phyloP scores from a whole-genome alignment of 2,113 vertebrate genomes.

The Trematocara marginatum region DNA sequence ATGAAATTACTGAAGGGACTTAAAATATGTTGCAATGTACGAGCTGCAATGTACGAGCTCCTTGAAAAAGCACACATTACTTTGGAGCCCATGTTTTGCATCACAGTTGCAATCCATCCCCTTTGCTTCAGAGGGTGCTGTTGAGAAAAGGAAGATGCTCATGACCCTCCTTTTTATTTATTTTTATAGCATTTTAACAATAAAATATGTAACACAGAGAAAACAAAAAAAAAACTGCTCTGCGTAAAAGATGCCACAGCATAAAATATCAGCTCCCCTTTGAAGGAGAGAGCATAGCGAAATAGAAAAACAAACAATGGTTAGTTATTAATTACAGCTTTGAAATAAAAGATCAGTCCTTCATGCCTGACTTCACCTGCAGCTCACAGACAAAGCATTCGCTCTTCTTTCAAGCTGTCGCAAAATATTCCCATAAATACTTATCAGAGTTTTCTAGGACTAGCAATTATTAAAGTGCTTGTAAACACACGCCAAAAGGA shows the following conservation, averaged over 20 bases:
- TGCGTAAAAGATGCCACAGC: neutral
- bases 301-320: constrained; percentile 7
- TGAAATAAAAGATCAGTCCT: neutral
- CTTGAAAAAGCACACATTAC: neutral
- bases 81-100: neutral
- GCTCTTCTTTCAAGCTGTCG: neutral
- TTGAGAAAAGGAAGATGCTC: neutral
- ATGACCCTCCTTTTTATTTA: neutral
- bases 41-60: neutral
- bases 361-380: neutral
- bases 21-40: neutral
- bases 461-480: constrained; percentile 17
- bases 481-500: constrained; percentile 20
- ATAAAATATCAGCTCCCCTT: neutral
- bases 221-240: neutral
- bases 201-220: neutral
- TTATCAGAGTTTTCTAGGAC: constrained; percentile 4
- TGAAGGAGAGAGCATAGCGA: neutral
- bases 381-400: neutral
- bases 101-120: neutral
- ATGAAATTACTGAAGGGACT: neutral
- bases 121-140: constrained; percentile 20
- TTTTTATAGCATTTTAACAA: neutral
- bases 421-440: constrained; percentile 17
- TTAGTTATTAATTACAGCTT: constrained; percentile 18